Percentiles rank a stretch among this genome's conserved stretches.
Evolutionary conservation across 2,888 invertebrate genomes (phyloP).

Genomic region (Drosophila anomalata): DNA sequence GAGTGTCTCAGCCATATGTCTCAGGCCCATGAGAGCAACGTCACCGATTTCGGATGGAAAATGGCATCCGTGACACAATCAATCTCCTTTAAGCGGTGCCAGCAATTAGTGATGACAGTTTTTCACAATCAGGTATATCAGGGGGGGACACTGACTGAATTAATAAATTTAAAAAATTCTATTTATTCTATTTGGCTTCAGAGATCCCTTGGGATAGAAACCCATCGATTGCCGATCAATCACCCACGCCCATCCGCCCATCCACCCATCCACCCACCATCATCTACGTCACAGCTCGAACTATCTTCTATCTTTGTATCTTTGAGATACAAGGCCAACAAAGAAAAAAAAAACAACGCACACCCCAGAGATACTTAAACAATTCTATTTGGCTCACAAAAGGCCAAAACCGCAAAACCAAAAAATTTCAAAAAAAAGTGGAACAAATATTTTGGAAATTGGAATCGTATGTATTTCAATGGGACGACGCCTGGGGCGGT

Average conservation of each 20-base stretch:
- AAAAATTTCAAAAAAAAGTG: slow-evolving; percentile 51
- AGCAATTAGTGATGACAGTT: slow-evolving; percentile 54
- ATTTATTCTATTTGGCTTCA: too few species aligned
- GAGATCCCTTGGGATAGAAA: not conserved
- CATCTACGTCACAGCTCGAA: slow-evolving; percentile 37
- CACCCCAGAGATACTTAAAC: slow-evolving; percentile 59
- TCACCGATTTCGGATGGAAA: slow-evolving; percentile 19
- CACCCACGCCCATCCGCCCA: slow-evolving; percentile 3
- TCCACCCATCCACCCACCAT: not conserved
- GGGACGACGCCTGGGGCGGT: slow-evolving; percentile 35
- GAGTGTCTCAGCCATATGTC: slow-evolving; percentile 51
- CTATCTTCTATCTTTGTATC: slow-evolving; percentile 45
- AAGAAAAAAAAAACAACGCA: slow-evolving; percentile 53
- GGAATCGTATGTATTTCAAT: slow-evolving; percentile 53
- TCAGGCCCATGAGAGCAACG: slow-evolving; percentile 23
- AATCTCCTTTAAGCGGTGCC: slow-evolving; percentile 53
- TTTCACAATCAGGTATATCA: slow-evolving; percentile 22
- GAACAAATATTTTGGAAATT: slow-evolving; percentile 76
- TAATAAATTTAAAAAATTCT: slow-evolving; percentile 8
- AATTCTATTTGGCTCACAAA: slow-evolving; percentile 66
- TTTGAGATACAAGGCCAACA: slow-evolving; percentile 52
- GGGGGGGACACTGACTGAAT: not conserved
- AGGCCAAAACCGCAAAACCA: slow-evolving; percentile 46
- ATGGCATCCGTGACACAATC: slow-evolving; percentile 51
- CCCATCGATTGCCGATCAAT: slow-evolving; percentile 40